These are phyloP conservation scores for Agrotis segetum DNA, from an alignment of 2,888 invertebrate species.

Conservation along the genomic window DNA sequence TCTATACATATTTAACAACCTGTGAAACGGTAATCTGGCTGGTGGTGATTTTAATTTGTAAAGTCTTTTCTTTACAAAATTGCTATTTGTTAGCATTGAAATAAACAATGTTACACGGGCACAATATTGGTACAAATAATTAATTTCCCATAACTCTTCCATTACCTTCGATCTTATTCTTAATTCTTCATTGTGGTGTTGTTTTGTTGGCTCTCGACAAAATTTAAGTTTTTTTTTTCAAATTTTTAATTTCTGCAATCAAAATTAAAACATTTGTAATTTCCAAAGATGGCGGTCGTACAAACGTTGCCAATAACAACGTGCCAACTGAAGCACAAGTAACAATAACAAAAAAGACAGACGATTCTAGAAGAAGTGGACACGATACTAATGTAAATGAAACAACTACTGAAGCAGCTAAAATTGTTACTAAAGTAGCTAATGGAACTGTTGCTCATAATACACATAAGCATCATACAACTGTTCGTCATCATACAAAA, in stretches of 20 bases:
- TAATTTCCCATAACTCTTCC: background rate
- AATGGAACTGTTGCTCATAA: background rate
- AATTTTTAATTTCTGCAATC: background rate
- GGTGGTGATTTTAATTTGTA: background rate
- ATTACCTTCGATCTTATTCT: background rate
- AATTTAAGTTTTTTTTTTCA: no score
- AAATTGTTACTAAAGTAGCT: background rate
- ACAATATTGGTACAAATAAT: background rate
- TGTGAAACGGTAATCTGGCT: slow-evolving; percentile 13
- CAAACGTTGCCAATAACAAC: slow-evolving; percentile 13
- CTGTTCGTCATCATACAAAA: no score
- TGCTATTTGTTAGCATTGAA: slow-evolving; percentile 9
- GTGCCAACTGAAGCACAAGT: background rate
- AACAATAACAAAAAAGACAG: background rate
- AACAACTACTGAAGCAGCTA: background rate
- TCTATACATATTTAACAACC: background rate
- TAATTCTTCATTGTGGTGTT: no score
- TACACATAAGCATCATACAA: background rate
- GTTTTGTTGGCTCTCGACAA: no score
- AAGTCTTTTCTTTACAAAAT: background rate
- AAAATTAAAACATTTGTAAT: background rate
- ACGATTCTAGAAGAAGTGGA: slow-evolving; percentile 39
- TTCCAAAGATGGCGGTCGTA: slow-evolving; percentile 18
- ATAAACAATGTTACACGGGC: background rate
- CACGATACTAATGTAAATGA: background rate